A percentile compares a stretch with the other conserved stretches of the same genome.
Conservation (phyloP, 1,140 invertebrate species). For the Rhyacophila brunnea region DNA sequence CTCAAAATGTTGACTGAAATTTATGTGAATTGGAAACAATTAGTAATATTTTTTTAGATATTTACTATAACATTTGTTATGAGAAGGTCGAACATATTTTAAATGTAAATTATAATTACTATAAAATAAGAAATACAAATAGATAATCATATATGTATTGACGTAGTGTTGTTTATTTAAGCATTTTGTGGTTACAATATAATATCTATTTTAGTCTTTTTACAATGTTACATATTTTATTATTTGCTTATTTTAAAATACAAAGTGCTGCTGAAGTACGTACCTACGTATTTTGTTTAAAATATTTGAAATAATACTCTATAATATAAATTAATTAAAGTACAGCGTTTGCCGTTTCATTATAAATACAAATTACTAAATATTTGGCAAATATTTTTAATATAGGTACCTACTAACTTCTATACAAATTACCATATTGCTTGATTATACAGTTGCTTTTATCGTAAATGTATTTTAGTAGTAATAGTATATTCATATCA, state of each 20-base stretch:
- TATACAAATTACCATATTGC: not conserved
- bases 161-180: conserved; percentile 16
- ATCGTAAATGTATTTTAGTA: no score
- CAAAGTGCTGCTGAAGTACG: not conserved
- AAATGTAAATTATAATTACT: no score
- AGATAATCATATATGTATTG: no score
- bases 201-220: not conserved
- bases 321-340: no score
- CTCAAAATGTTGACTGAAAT: no score
- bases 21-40: no score
- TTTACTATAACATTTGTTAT: no score
- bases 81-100: no score
- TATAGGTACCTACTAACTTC: not conserved
- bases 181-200: conserved; percentile 18
- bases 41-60: no score
- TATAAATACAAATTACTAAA: conserved; percentile 6
- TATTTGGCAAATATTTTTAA: conserved; percentile 20
- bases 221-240: not conserved
- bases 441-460: not conserved
- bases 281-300: not conserved
- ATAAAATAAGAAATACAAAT: not conserved
- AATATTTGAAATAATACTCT: not conserved
- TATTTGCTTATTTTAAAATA: not conserved
- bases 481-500: no score
- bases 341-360: not conserved